Conservation (phyloP, 2,797 vertebrate genomes). For the Hyperoplus lanceolatus region DNA sequence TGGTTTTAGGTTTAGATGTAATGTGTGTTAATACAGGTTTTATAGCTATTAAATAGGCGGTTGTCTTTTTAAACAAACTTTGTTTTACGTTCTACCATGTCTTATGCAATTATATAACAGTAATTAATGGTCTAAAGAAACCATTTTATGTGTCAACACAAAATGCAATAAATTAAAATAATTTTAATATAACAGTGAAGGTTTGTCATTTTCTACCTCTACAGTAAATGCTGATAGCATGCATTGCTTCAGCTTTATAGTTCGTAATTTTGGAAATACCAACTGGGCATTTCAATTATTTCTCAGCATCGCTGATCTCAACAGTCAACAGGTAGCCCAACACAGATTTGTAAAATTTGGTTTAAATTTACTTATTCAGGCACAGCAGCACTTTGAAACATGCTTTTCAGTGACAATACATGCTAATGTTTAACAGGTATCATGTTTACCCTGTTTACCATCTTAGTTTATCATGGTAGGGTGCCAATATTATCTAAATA, state of each 20-base stretch:
- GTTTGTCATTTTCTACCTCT: conserved; percentile 14
- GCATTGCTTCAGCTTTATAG: not conserved
- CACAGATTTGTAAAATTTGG: not conserved
- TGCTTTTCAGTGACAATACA: not conserved
- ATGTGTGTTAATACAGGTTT: conserved; percentile 83
- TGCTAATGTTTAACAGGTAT: not conserved
- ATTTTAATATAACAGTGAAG: conserved; percentile 53
- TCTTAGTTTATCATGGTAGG: not conserved
- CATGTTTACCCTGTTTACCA: not conserved
- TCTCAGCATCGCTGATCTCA: not conserved
- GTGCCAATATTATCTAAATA: not conserved
- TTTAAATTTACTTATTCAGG: not conserved
- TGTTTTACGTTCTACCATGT: conserved; percentile 72
- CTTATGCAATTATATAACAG: conserved; percentile 84
- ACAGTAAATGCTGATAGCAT: not conserved
- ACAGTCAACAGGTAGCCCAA: not conserved
- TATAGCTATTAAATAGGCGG: conserved; percentile 67
- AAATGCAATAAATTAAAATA: conserved; percentile 86
- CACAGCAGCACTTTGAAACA: not conserved
- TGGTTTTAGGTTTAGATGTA: conserved; percentile 79
- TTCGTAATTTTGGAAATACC: conserved; percentile 5
- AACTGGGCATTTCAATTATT: not conserved
- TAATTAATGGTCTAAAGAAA: conserved; percentile 87
- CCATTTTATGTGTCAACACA: conserved; percentile 91
- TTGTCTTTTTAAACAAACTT: conserved; percentile 83